A percentile compares a stretch with the other conserved stretches of the same genome.
Conservation (phyloP, 2,888 invertebrate genomes). For the Gerosis bhagava region DNA sequence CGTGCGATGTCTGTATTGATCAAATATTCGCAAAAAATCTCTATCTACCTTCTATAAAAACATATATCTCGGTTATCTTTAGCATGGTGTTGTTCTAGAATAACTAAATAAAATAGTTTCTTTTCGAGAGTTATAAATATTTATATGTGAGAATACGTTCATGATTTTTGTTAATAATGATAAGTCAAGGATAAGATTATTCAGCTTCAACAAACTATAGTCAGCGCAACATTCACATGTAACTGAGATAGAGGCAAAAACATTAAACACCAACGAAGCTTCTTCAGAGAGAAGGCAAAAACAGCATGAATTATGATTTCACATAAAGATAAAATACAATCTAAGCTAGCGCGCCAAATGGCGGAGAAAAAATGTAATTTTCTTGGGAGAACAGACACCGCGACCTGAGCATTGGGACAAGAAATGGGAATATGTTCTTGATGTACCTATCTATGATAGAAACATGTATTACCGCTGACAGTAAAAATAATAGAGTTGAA, state of each 20-base stretch:
- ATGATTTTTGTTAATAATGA: too few relatives aligned
- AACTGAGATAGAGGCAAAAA: slow-evolving; percentile 49
- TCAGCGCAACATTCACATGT: slow-evolving; percentile 64
- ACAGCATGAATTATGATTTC: slow-evolving; percentile 78
- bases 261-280: slow-evolving; percentile 67
- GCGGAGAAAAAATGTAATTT: slow-evolving; percentile 73
- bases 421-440: slow-evolving; percentile 41
- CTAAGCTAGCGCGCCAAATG: slow-evolving; percentile 74
- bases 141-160: too few relatives aligned
- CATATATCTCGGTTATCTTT: too few relatives aligned
- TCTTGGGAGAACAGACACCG: slow-evolving; percentile 59
- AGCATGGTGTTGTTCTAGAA: too few relatives aligned
- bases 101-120: too few relatives aligned
- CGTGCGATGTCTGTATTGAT: slow-evolving; percentile 21
- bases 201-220: slow-evolving; percentile 2
- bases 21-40: slow-evolving; percentile 20
- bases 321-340: slow-evolving; percentile 79
- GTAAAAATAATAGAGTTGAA: not conserved
- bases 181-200: too few relatives aligned
- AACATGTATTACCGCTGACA: slow-evolving; percentile 11
- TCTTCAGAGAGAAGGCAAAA: slow-evolving; percentile 60
- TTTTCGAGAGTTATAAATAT: too few relatives aligned
- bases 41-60: not conserved
- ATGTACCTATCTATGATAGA: slow-evolving; percentile 16
- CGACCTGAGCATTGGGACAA: slow-evolving; percentile 41